phyloP scores from a whole-genome alignment of 2,113 vertebrate species.

The Tachysurus vachellii region DNA sequence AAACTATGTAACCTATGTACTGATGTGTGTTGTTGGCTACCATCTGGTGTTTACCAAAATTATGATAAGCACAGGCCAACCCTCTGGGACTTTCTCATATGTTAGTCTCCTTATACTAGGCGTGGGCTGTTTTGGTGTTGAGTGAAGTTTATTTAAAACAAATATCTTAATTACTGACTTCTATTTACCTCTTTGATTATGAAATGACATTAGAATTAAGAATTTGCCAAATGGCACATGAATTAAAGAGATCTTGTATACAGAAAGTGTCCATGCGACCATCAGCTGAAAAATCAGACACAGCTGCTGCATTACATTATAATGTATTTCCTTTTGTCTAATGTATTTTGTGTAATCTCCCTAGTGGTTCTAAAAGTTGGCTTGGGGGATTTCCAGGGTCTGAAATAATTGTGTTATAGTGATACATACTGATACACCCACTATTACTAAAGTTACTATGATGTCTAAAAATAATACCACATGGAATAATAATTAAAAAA shows the following conservation, averaged over 20 bases:
- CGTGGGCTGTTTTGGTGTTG: background rate
- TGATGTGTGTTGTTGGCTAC: background rate
- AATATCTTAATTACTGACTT: background rate
- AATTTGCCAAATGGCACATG: background rate
- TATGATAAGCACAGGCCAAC: background rate
- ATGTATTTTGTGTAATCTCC: background rate
- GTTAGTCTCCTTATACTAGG: background rate
- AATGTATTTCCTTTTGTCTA: background rate
- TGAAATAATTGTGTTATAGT: background rate
- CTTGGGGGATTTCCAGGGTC: background rate
- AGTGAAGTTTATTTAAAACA: background rate
- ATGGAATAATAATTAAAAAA: background rate
- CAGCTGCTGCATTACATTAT: background rate
- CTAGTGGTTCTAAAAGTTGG: background rate
- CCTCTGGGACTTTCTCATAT: background rate
- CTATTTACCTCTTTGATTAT: background rate
- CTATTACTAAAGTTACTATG: background rate
- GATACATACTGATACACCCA: background rate
- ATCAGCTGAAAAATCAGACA: background rate
- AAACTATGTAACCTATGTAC: background rate
- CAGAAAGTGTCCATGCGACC: background rate
- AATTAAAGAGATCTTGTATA: background rate
- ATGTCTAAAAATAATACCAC: background rate
- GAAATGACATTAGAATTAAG: background rate
- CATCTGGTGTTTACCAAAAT: conserved; percentile 12